Evolutionary conservation across 2,888 invertebrate genomes (phyloP).

Genomic region (Acleris holmiana): DNA sequence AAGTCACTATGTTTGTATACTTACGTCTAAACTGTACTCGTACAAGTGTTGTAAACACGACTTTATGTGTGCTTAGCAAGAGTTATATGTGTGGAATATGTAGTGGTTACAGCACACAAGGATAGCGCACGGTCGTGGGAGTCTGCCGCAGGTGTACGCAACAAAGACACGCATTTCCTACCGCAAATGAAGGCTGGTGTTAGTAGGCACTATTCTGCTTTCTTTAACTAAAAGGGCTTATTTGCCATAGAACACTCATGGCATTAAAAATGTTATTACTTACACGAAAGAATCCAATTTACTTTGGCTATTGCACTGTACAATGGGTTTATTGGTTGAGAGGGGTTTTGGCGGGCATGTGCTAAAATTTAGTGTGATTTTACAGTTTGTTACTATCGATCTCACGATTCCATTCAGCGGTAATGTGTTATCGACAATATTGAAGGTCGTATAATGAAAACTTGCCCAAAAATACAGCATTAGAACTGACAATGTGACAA

Average conservation of each 20-base stretch:
- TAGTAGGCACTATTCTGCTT: background rate
- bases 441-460: background rate
- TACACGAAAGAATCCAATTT: too few relatives aligned
- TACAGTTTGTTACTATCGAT: constrained; percentile 7
- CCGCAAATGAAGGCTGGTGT: constrained; percentile 63
- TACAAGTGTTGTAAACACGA: constrained; percentile 7
- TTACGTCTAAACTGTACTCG: constrained; percentile 2
- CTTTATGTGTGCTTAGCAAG: constrained; percentile 1
- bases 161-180: constrained; percentile 62
- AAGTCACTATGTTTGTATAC: background rate
- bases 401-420: constrained; percentile 4
- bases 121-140: constrained; percentile 71
- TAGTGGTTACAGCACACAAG: constrained; percentile 18
- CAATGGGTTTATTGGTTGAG: too few relatives aligned
- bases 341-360: constrained; percentile 13
- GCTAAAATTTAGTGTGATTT: constrained; percentile 32
- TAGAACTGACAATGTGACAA: background rate
- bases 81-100: constrained; percentile 2
- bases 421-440: background rate
- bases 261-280: too few relatives aligned
- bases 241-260: too few relatives aligned
- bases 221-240: too few relatives aligned
- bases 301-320: too few relatives aligned
- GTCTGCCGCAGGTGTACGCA: constrained; percentile 72
- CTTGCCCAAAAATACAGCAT: background rate